A percentile compares a stretch with the other conserved stretches of the same genome.
These are phyloP conservation scores for Tokudaia muenninki DNA, from an alignment of 2,797 vertebrate genomes.

Conservation along the genomic window DNA sequence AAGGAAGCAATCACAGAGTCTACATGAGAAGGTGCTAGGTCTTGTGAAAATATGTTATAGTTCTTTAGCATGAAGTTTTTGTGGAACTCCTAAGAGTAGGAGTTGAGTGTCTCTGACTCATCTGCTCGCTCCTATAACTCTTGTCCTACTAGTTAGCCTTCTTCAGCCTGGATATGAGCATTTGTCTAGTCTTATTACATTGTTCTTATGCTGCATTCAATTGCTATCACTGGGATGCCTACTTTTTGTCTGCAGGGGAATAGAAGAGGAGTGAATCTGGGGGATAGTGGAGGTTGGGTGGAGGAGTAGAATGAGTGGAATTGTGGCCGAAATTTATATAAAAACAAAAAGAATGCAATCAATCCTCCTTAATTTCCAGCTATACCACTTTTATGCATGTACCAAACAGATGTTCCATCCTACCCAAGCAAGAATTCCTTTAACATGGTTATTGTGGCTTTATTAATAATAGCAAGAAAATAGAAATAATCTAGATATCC, in stretches of 20 bases:
- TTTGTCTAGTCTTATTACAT: not conserved
- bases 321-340: too few relatives aligned
- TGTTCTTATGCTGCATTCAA: not conserved
- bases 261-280: not conserved
- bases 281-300: not conserved
- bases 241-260: not conserved
- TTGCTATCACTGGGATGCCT: not conserved
- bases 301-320: not conserved
- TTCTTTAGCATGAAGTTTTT: not conserved
- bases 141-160: not conserved
- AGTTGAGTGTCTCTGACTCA: not conserved
- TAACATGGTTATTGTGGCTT: too few relatives aligned
- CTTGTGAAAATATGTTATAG: not conserved
- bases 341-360: not conserved
- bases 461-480: too few relatives aligned
- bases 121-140: too few relatives aligned
- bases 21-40: not conserved
- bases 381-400: too few relatives aligned
- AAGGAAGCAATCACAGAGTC: not conserved
- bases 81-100: not conserved
- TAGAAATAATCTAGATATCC: too few relatives aligned
- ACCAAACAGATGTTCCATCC: too few relatives aligned
- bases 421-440: too few relatives aligned
- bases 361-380: too few relatives aligned
- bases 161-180: not conserved